These are phyloP conservation scores for Elgaria multicarinata DNA, from an alignment of 2,113 vertebrate species.

Conservation along the genomic window DNA sequence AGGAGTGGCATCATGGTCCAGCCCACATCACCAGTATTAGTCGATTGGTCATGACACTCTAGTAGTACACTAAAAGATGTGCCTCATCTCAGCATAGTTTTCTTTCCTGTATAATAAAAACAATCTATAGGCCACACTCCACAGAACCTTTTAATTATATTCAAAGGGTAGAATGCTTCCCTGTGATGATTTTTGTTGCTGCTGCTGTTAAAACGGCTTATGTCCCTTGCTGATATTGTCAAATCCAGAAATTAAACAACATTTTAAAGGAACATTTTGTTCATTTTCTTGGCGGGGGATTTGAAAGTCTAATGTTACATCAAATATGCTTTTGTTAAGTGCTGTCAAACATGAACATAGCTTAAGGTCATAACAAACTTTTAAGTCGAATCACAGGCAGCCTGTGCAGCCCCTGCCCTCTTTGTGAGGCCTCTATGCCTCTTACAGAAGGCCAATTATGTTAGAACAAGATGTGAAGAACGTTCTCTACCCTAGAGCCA, in stretches of 20 bases:
- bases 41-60: neutral
- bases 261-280: slow-evolving; percentile 26
- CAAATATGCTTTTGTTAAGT: slow-evolving; percentile 74
- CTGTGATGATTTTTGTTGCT: slow-evolving; percentile 15
- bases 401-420: slow-evolving; percentile 59
- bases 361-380: slow-evolving; percentile 70
- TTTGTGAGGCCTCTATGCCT: slow-evolving; percentile 44
- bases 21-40: neutral
- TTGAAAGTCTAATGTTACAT: slow-evolving; percentile 65
- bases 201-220: slow-evolving; percentile 11
- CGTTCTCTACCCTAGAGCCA: slow-evolving; percentile 59
- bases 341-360: slow-evolving; percentile 64
- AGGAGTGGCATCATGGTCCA: neutral
- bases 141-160: neutral
- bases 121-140: neutral
- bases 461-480: slow-evolving; percentile 65
- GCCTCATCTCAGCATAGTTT: neutral
- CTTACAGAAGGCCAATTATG: slow-evolving; percentile 73
- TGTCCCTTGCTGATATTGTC: slow-evolving; percentile 45
- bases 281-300: slow-evolving; percentile 46
- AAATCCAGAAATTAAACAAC: slow-evolving; percentile 59
- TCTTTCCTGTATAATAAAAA: neutral
- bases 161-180: neutral
- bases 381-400: slow-evolving; percentile 67
- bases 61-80: neutral